Conservation (phyloP, 2,113 vertebrate genomes). For the Narcine bancroftii region DNA sequence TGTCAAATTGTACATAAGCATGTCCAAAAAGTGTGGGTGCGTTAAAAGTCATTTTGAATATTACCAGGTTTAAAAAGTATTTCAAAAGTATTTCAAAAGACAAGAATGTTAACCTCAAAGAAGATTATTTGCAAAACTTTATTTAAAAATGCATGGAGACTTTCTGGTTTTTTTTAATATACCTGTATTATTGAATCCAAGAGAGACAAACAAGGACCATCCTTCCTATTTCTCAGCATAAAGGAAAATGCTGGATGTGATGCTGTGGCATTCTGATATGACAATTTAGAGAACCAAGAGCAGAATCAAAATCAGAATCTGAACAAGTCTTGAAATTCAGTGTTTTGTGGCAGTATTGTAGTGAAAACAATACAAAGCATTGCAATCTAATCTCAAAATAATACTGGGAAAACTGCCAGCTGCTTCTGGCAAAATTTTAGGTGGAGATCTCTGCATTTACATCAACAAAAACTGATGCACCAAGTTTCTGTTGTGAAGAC, state of each 20-base stretch:
- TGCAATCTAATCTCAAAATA: not conserved
- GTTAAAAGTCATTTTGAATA: not conserved
- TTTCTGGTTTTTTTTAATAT: not conserved
- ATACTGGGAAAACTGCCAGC: not conserved
- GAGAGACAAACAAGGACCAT: not conserved
- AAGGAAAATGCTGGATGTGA: not conserved
- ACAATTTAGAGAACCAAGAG: not conserved
- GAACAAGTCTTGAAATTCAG: no score
- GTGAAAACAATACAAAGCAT: not conserved
- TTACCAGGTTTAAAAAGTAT: not conserved
- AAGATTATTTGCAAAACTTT: not conserved
- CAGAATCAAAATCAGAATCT: no score
- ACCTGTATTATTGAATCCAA: not conserved
- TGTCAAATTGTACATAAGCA: not conserved
- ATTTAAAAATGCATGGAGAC: not conserved
- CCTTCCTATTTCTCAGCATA: not conserved
- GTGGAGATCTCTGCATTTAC: no score
- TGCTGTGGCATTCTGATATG: not conserved
- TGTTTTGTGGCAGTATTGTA: no score
- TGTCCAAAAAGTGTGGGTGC: not conserved
- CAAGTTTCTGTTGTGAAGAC: no score
- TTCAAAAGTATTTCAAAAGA: not conserved
- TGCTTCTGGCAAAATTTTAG: no score
- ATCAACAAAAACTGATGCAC: no score
- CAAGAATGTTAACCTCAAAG: not conserved